Conservation (phyloP, 2,888 invertebrate species). For the Leucania comma region DNA sequence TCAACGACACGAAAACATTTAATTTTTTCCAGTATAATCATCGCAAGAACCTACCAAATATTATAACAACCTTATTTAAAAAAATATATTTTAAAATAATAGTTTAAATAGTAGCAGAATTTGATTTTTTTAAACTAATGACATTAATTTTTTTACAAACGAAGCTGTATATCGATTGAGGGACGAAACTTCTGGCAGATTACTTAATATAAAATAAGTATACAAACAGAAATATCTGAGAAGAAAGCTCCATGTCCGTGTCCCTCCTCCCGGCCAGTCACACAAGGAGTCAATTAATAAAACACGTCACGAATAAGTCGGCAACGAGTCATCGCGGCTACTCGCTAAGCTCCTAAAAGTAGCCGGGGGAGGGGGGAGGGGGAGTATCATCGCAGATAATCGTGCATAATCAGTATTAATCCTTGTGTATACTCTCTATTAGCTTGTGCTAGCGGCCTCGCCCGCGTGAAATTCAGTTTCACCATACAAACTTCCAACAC, state of each 20-base stretch:
- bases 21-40: background rate
- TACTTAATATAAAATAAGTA: background rate
- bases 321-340: background rate
- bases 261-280: background rate
- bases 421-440: background rate
- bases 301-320: background rate
- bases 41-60: too few species aligned
- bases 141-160: too few species aligned
- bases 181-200: background rate
- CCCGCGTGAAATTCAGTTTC: too few species aligned
- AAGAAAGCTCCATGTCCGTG: background rate
- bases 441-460: too few species aligned
- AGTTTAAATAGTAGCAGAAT: too few species aligned
- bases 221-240: background rate
- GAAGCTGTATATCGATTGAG: background rate
- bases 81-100: too few species aligned
- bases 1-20: background rate
- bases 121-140: too few species aligned
- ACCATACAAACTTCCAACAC: too few species aligned
- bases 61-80: too few species aligned
- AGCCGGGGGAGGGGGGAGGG: background rate
- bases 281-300: conserved; percentile 14
- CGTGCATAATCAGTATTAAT: conserved; percentile 12
- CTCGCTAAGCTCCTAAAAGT: background rate
- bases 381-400: conserved; percentile 6